These are phyloP conservation scores for Galerucella nymphaeae DNA, from an alignment of 2,888 invertebrate species.

Conservation along the genomic window DNA sequence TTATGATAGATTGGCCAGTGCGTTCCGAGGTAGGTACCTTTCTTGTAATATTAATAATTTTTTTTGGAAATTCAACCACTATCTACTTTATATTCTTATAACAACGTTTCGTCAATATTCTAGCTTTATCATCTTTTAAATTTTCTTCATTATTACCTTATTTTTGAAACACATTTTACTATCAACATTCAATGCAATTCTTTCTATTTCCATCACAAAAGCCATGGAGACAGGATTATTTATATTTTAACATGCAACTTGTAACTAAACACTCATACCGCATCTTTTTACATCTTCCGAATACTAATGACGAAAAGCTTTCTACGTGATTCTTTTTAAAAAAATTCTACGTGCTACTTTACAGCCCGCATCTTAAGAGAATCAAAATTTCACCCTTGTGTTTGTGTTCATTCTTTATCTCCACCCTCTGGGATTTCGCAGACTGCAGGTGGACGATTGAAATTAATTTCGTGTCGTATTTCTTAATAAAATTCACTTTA, in stretches of 20 bases:
- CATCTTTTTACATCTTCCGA: conserved; percentile 10
- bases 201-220: neutral
- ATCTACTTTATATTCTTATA: too few relatives aligned
- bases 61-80: too few relatives aligned
- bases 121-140: too few relatives aligned
- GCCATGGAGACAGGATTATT: neutral
- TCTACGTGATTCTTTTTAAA: conserved; percentile 17
- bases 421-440: conserved; percentile 1
- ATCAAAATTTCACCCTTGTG: neutral
- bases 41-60: too few relatives aligned
- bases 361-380: conserved; percentile 11
- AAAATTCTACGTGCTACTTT: neutral
- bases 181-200: neutral
- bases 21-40: too few relatives aligned
- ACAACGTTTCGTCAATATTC: too few relatives aligned
- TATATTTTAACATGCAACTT: conserved; percentile 9
- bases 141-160: too few relatives aligned
- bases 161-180: too few relatives aligned
- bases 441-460: conserved; percentile 16
- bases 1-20: too few relatives aligned
- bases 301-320: conserved; percentile 13
- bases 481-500: conserved; percentile 1
- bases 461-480: conserved; percentile 14
- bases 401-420: neutral
- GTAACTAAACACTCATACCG: conserved; percentile 14